These are phyloP conservation scores for Aradophagus sp. DNA, from an alignment of 1,140 invertebrate genomes.

Conservation along the genomic window DNA sequence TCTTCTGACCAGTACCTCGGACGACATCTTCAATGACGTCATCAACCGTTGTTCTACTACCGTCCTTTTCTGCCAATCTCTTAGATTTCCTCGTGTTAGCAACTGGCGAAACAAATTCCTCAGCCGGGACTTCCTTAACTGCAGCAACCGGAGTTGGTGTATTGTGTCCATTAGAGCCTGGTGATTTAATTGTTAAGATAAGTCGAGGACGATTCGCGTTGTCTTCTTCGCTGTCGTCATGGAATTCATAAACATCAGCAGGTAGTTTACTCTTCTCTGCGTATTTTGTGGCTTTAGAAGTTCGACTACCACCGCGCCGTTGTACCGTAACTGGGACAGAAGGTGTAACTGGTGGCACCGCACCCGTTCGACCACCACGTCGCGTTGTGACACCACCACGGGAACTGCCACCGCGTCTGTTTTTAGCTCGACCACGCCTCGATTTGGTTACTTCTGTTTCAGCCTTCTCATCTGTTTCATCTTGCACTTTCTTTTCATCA, in stretches of 20 bases:
- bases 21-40: constrained; percentile 91
- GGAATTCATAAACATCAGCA: constrained; percentile 88
- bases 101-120: constrained; percentile 78
- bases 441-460: constrained; percentile 68
- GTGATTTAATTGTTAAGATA: constrained; percentile 87
- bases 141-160: constrained; percentile 70
- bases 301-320: constrained; percentile 76
- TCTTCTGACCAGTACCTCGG: constrained; percentile 75
- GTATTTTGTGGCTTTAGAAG: constrained; percentile 75
- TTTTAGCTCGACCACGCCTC: constrained; percentile 65
- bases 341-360: constrained; percentile 2
- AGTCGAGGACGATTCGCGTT: constrained; percentile 80
- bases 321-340: neutral
- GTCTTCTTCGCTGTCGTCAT: constrained; percentile 87
- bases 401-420: constrained; percentile 73
- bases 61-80: constrained; percentile 85
- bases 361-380: constrained; percentile 64
- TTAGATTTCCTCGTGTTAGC: constrained; percentile 82
- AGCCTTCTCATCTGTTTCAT: constrained; percentile 69
- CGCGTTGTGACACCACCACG: constrained; percentile 76
- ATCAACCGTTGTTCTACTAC: constrained; percentile 83
- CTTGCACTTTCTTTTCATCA: constrained; percentile 38
- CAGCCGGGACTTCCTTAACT: constrained; percentile 78
- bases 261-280: constrained; percentile 78
- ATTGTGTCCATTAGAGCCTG: constrained; percentile 71